Evolutionary conservation across 2,797 vertebrate genomes (phyloP), one percentile per base, ranked within the genome.

Genomic region (Ctenopoma multispine): DNA sequence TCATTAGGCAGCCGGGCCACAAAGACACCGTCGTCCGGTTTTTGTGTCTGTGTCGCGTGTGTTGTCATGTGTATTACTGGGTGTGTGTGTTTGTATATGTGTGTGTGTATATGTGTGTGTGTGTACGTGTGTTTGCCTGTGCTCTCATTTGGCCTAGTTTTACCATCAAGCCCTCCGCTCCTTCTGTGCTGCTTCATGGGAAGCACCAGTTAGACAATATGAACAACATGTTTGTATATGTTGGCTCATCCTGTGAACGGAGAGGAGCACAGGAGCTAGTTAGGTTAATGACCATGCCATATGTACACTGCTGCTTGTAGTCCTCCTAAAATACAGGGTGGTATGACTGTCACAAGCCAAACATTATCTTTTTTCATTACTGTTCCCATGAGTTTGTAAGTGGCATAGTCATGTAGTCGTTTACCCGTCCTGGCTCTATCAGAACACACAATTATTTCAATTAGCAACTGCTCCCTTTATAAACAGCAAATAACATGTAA

Each of bases 1-100:
- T 86, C 78, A 90, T 92, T 88, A 87, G 65, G 41, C 80, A 65
- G 66, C 60, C 58, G 0, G 63, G 63, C 49, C 76, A 75, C 73
- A 85, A 56, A 80, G 61, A 82, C 58, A 53, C 64, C 21, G 60
- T 69, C 44, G 8, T 69, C 56, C 69, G 57, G 34, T 49, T 53
- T 63, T 31, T 36, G 75, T 72, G 75, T 72, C 38, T 59, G 36
- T 63, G 53, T 69, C 34, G 48, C 10, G 38, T 80, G 77, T 81
- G 77, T 67, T 4, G 11, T 59, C 50, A 21, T 65, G 47, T 66
- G 59, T 51, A 8, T 68, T 2, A 1, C 51, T 50, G 24, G n/a
- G 49, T 18, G 49, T 20, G 38, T 41, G 21, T 63, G 60, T 23
- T 3, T 29, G 27, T 29, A 5, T 29, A 5, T 29, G 27, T 29